Conservation (phyloP, 2,797 vertebrate species). For the Sarcoramphus papa region DNA sequence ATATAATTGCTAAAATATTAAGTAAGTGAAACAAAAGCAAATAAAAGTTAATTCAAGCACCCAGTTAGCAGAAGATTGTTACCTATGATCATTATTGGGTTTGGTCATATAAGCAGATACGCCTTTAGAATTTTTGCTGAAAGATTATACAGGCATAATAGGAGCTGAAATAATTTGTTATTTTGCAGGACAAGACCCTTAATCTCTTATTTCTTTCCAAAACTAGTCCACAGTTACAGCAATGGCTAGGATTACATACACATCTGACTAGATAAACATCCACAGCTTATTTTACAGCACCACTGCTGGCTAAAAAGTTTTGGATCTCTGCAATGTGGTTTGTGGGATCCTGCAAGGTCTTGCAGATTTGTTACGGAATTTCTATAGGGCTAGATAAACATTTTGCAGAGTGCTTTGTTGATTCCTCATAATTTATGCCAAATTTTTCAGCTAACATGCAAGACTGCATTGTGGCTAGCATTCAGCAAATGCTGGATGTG, state of each 20-base stretch:
- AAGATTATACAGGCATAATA: neutral
- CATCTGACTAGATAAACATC: constrained; percentile 26
- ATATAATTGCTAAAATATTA: neutral
- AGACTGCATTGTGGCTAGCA: neutral
- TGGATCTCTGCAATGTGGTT: constrained; percentile 1
- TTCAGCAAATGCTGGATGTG: neutral
- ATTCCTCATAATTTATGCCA: neutral
- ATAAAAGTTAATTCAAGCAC: neutral
- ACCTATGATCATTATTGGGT: neutral
- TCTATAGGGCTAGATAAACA: constrained; percentile 29
- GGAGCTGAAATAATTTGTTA: neutral
- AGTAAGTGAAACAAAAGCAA: neutral
- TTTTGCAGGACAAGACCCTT: neutral
- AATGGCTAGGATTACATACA: neutral
- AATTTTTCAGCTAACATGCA: neutral
- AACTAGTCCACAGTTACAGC: neutral
- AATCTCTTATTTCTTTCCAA: neutral
- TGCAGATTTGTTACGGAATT: constrained; percentile 11
- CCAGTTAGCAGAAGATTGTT: neutral
- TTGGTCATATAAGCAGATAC: neutral
- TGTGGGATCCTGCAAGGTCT: neutral
- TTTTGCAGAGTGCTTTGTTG: neutral
- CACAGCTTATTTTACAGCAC: constrained; percentile 9
- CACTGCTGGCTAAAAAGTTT: constrained; percentile 5
- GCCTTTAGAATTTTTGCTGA: neutral